Evolutionary conservation across 2,888 invertebrate species (phyloP), one percentile per base, ranked within the genome.

Genomic region (Nesidiocoris tenuis): DNA sequence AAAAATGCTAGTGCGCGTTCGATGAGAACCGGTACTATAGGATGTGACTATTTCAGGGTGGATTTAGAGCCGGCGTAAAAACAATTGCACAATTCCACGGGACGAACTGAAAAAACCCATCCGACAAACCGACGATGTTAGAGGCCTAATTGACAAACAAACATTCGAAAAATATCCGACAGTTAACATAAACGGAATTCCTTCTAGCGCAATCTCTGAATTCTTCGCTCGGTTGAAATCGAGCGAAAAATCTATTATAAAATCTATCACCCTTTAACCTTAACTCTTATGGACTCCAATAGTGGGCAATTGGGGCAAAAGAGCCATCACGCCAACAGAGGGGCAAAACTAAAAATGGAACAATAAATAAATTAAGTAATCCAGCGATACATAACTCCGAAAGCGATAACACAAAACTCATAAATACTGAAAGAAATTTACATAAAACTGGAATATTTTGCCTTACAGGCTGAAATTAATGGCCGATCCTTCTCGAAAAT

Each of bases 261-360:
- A 39, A 39, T 39, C 39, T 3, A 39, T 39, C 39, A n/a, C n/a
- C n/a, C 12, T 7, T 39, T 12, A 39, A 7, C 39, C 5, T 12
- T 7, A 39, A 56, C 68, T 56, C 68, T 68, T 68, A 57, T 57
- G 57, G 23, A 57, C 66, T 55, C 56, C 68, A 68, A 68, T 68
- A 56, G 18, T 57, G 5, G 21, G 19, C 22, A 21, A 68, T 68
- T 57, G 68, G 68, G 57, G 68, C 19, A 63, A 63, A 72, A 72
- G 63, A 39, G 72, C 72, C 72, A 54, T 57, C 72, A 63, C 54
- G 54, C 72, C 72, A 72, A 72, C 25, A 61, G n/a, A 19, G 19
- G 19, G 2, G 19, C 3, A 61, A 61, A 61, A 39, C 39, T 39
- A 39, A 39, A 39, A 39, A 39, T 39, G 3, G 39, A 39, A 7